Base-by-base conservation (phyloP, 2,113 vertebrate genomes). In the Tupaia tana region DNA sequence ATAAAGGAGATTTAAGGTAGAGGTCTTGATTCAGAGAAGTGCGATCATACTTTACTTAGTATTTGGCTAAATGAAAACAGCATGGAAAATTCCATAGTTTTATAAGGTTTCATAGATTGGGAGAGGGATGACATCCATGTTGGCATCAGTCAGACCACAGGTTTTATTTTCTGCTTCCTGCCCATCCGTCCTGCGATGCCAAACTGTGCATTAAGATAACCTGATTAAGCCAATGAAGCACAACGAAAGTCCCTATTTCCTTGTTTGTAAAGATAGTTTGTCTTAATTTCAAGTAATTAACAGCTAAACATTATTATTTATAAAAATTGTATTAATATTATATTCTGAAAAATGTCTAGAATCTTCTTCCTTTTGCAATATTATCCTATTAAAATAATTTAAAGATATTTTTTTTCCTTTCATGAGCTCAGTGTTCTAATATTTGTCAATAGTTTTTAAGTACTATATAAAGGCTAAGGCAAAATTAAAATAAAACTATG, bases 271-370 rank as follows among this genome's bases (percentile, higher is more conserved):
- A 77, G 3, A 89, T 1, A 63, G 13, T 82, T 85, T 78, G 29
- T 52, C 58, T 2, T 67, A 90, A 84, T 63, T 83, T 95, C 54
- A 88, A 90, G 12, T 88, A 77, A 73, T n/a, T 74, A n/a, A 73
- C 10, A 96, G 13, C 14, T 86, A 92, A 80, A 92, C 82, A 61
- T 89, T 87, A 52, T 94, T 86, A 79, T n/a, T 73, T 18, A 25
- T 34, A 90, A 93, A 86, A 1, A n/a, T 74, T 73, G 70, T 9
- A 70, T 90, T 86, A 52, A 31, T 22, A 34, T 34, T 80, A 43
- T 61, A 31, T 67, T n/a, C 56, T 31, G 25, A 88, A 85, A 86
- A 74, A 78, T n/a, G 43, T 34, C 31, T 82, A 31, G 31, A 73
- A 13, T 82, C 87, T 34, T 80, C 2, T 87, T 83, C 3, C 8